A percentile compares a stretch with the other conserved stretches of the same genome.
Conservation (phyloP, 2,113 vertebrate genomes). For the Plestiodon gilberti region DNA sequence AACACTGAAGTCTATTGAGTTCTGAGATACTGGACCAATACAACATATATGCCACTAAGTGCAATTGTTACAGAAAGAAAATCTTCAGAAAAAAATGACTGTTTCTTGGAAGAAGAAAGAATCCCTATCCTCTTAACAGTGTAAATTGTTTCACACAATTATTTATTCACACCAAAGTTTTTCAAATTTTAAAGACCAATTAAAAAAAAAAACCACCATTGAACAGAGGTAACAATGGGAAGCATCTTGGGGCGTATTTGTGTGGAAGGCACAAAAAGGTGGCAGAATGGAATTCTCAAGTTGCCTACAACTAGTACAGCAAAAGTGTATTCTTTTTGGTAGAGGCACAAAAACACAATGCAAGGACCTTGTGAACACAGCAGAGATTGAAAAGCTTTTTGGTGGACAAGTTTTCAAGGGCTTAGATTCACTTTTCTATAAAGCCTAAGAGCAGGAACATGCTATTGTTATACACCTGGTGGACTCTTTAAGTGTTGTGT, state of each 20-base stretch:
- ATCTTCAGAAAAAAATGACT: background rate
- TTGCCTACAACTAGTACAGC: too few relatives aligned
- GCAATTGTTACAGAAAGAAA: background rate
- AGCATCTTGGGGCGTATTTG: fast-evolving
- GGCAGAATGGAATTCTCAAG: background rate
- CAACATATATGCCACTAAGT: background rate
- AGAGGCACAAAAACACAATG: background rate
- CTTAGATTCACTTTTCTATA: background rate
- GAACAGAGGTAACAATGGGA: background rate
- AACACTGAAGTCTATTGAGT: background rate
- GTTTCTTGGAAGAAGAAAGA: background rate
- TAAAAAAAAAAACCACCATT: background rate
- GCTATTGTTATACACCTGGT: background rate
- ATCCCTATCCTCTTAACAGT: background rate
- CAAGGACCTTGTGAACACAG: background rate
- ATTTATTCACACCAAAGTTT: background rate
- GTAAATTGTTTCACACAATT: background rate
- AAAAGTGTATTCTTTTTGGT: background rate
- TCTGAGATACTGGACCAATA: background rate
- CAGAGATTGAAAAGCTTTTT: background rate
- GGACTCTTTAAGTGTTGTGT: background rate
- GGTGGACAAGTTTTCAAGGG: background rate
- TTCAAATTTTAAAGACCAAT: background rate
- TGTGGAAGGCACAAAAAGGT: background rate
- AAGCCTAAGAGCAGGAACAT: background rate